These are phyloP conservation scores for Dynastes maya DNA, from an alignment of 2,888 invertebrate species.

Conservation along the genomic window DNA sequence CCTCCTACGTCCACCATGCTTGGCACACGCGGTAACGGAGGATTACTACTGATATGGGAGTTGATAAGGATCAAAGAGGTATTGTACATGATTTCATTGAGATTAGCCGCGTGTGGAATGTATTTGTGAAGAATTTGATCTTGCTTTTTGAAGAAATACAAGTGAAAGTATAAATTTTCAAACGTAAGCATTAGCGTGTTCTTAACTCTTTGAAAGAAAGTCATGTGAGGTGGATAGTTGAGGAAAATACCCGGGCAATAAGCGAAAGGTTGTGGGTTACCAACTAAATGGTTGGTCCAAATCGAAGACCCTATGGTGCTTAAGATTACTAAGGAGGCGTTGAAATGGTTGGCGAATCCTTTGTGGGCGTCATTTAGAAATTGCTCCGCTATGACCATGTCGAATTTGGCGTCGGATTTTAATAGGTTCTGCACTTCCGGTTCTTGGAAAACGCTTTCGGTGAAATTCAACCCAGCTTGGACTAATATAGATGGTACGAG, in stretches of 20 bases:
- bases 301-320: conserved; percentile 70
- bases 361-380: conserved; percentile 71
- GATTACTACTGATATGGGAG: conserved; percentile 72
- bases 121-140: conserved; percentile 53
- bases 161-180: conserved; percentile 53
- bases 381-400: conserved; percentile 70
- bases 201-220: conserved; percentile 72
- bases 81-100: conserved; percentile 60
- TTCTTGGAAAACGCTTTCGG: conserved; percentile 40
- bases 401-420: conserved; percentile 66
- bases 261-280: conserved; percentile 71
- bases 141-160: conserved; percentile 52
- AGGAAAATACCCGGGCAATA: conserved; percentile 71
- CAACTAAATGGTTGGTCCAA: conserved; percentile 71
- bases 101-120: conserved; percentile 54
- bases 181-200: conserved; percentile 69
- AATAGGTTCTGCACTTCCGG: conserved; percentile 60
- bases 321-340: conserved; percentile 66
- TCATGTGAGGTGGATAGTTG: conserved; percentile 69
- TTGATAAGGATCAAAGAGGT: conserved; percentile 62
- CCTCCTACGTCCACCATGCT: conserved; percentile 76
- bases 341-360: conserved; percentile 66
- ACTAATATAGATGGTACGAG: neutral
- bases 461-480: neutral
- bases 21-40: conserved; percentile 72